Evolutionary conservation across 2,888 invertebrate genomes (phyloP).

Genomic region (Coelinius sp.): DNA sequence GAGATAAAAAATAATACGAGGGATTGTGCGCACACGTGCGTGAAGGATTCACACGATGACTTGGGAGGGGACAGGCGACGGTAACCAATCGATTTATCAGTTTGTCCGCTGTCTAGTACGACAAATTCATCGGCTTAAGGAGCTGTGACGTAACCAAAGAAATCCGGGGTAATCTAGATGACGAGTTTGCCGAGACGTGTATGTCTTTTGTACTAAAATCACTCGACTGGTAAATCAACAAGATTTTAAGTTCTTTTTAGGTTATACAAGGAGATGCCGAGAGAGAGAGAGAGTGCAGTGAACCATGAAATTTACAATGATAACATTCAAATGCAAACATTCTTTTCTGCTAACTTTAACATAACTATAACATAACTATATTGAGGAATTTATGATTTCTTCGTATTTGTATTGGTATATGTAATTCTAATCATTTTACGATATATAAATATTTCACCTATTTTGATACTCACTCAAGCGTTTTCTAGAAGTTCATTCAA

Average conservation of each 20-base stretch:
- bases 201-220: background rate
- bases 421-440: too few relatives aligned
- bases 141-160: background rate
- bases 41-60: slow-evolving; percentile 9
- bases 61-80: background rate
- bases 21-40: slow-evolving; percentile 6
- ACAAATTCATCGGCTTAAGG: slow-evolving; percentile 2
- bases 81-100: slow-evolving; percentile 12
- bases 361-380: too few relatives aligned
- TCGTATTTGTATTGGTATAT: too few relatives aligned
- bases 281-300: too few relatives aligned
- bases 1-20: background rate
- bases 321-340: too few relatives aligned
- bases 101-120: background rate
- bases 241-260: background rate
- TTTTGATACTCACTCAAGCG: too few relatives aligned
- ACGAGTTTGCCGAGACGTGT: background rate
- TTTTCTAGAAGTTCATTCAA: too few relatives aligned
- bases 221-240: background rate
- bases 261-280: background rate
- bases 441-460: too few relatives aligned
- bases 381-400: too few relatives aligned
- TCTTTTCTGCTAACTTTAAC: too few relatives aligned
- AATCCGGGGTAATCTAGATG: background rate
- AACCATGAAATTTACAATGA: background rate